Percentiles rank a stretch among this genome's conserved stretches.
These are phyloP conservation scores for Hephaestus fuliginosus DNA, from an alignment of 2,797 vertebrate species.

Conservation along the genomic window DNA sequence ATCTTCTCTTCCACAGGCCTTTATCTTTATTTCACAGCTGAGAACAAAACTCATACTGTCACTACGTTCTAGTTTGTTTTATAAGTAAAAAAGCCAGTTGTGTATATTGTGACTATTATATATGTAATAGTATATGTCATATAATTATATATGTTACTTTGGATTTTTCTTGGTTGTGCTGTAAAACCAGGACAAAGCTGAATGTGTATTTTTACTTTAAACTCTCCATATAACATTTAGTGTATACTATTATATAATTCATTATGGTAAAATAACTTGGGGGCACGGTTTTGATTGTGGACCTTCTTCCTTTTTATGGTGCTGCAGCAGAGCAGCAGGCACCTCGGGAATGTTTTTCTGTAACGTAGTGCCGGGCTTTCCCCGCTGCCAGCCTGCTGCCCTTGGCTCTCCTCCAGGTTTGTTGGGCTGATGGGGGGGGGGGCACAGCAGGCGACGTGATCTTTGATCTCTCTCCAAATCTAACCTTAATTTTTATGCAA, in stretches of 20 bases:
- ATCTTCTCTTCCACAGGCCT: neutral
- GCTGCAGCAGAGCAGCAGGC: neutral
- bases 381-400: neutral
- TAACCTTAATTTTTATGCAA: slow-evolving; percentile 1
- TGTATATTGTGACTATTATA: neutral
- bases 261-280: neutral
- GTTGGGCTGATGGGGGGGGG: slow-evolving; percentile 24
- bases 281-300: fast-evolving
- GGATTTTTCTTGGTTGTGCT: no score
- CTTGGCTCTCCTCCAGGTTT: slow-evolving; percentile 45
- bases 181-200: no score
- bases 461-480: slow-evolving; percentile 57
- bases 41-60: neutral
- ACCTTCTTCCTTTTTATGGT: slow-evolving; percentile 9
- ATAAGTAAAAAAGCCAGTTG: neutral
- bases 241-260: neutral
- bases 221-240: neutral
- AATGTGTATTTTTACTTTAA: neutral
- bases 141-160: no score
- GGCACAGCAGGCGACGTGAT: neutral
- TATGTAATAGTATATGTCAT: no score
- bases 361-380: slow-evolving; percentile 7
- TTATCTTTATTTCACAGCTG: neutral
- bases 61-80: neutral
- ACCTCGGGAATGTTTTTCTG: neutral